Percentiles rank a stretch among this genome's conserved stretches.
Evolutionary conservation across 2,113 vertebrate genomes (phyloP).

Genomic region (Papio anubis): DNA sequence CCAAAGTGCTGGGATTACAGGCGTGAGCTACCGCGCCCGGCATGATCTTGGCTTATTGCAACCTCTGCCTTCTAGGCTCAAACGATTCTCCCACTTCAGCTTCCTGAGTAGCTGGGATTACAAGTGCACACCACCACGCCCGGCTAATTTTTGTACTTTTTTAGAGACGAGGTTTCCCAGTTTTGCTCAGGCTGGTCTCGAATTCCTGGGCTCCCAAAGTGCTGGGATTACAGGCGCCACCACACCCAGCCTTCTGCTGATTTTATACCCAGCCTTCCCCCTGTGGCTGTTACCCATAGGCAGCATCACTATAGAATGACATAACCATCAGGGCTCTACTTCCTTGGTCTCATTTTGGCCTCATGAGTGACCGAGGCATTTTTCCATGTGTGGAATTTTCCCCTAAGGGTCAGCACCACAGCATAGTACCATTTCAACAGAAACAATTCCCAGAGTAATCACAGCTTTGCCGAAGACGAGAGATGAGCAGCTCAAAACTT

Average conservation of each 20-base stretch:
- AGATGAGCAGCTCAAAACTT: background rate
- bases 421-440: background rate
- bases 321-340: background rate
- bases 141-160: too few relatives aligned
- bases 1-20: too few relatives aligned
- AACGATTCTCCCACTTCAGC: too few relatives aligned
- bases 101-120: too few relatives aligned
- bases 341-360: background rate
- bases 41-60: too few relatives aligned
- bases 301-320: background rate
- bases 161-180: too few relatives aligned
- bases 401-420: background rate
- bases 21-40: too few relatives aligned
- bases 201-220: too few relatives aligned
- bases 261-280: background rate
- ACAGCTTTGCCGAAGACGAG: background rate
- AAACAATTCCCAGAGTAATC: background rate
- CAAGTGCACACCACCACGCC: too few relatives aligned
- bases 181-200: too few relatives aligned
- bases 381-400: background rate
- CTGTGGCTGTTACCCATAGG: fast-evolving
- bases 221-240: too few relatives aligned
- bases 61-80: too few relatives aligned
- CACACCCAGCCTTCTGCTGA: background rate
- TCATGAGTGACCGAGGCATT: background rate